Evolutionary conservation across 2,888 invertebrate genomes (phyloP), one percentile per base, ranked within the genome.

Genomic region (Fragum fragum): DNA sequence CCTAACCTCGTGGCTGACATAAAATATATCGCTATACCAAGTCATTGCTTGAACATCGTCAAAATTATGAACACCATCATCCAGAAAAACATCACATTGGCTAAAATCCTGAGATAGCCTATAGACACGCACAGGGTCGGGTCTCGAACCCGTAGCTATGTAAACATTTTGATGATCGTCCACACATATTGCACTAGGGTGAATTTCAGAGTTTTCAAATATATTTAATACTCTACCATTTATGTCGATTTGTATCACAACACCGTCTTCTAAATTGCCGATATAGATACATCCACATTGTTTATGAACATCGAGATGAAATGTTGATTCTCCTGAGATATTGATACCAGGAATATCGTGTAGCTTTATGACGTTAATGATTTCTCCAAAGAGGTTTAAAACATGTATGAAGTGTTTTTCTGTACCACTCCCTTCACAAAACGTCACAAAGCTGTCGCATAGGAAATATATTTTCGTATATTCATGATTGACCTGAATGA

Each of bases 31-130:
- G 7, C 26, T 57, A 28, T 57, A 57, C 57, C 57, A 57, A 23
- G 57, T 57, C 57, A 57, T 57, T 23, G 57, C 16, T 18, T 57
- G 57, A 26, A 57, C 28, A 28, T 57, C 28, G 1, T 57, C 57
- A 23, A 57, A 28, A 57, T 57, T 57, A 57, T 21, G 21, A 6
- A 6, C 26, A 26, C 28, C 2, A 18, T 23, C 57, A 14, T 57
- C 57, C 5, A 57, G 7, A 7, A 57, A 26, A 57, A 57, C 28
- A 57, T 57, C 28, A 57, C 23, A 57, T 16, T 23, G 23, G 7
- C 57, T 57, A 23, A 57, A 28, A 28, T 57, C 57, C 18, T 14
- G 57, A 57, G 57, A 14, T 21, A 57, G 26, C 26, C 28, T 57
- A 26, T 28, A 57, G 6, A 57, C 21, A 28, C 28, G 57, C 9